Conservation (phyloP, 2,888 invertebrate species). For the Harpalus rufipes region DNA sequence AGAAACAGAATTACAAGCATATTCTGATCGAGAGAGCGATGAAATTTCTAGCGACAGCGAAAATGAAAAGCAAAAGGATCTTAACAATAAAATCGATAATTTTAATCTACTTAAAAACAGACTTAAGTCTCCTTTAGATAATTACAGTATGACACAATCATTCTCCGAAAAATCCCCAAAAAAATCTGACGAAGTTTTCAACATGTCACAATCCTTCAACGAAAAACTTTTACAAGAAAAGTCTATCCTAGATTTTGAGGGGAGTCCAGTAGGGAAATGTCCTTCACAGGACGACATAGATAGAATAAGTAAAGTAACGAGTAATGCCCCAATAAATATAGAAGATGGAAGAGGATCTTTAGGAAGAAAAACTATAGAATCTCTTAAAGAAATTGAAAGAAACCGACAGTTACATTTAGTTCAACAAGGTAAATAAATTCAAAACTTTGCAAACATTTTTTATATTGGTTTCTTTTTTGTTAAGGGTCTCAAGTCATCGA, state of each 20-base stretch:
- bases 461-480: constrained; percentile 65
- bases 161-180: constrained; percentile 73
- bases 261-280: constrained; percentile 70
- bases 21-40: constrained; percentile 74
- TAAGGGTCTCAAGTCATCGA: constrained; percentile 94
- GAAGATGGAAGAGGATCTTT: constrained; percentile 84
- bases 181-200: constrained; percentile 72
- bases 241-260: constrained; percentile 72
- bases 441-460: neutral
- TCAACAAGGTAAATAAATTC: constrained; percentile 86
- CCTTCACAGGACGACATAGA: constrained; percentile 93
- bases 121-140: constrained; percentile 73
- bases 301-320: constrained; percentile 92
- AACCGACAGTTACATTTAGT: constrained; percentile 91
- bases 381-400: constrained; percentile 93
- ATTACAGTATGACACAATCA: constrained; percentile 74
- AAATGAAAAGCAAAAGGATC: constrained; percentile 79
- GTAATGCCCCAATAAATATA: constrained; percentile 87
- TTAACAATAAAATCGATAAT: constrained; percentile 77
- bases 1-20: constrained; percentile 82
- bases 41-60: constrained; percentile 78
- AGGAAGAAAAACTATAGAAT: constrained; percentile 89
- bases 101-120: constrained; percentile 70
- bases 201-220: constrained; percentile 77
- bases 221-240: constrained; percentile 76